phyloP scores from a whole-genome alignment of 2,888 invertebrate genomes.

The Arge pagana region DNA sequence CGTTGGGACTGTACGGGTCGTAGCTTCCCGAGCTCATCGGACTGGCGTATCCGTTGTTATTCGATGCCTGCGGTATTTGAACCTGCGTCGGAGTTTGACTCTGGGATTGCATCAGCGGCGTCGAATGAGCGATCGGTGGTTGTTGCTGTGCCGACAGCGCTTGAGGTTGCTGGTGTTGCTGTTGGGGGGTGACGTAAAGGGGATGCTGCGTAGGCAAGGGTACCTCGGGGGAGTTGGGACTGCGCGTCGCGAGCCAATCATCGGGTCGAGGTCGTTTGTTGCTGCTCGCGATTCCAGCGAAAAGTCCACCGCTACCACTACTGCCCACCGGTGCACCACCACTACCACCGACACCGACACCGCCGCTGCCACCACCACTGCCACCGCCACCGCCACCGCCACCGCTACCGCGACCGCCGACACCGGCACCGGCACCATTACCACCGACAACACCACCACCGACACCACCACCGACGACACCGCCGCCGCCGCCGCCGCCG shows the following conservation, averaged over 20 bases:
- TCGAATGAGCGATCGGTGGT: slow-evolving; percentile 42
- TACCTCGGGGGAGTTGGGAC: slow-evolving; percentile 60
- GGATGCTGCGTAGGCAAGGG: slow-evolving; percentile 64
- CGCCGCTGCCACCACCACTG: slow-evolving; percentile 63
- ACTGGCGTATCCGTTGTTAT: slow-evolving; percentile 81
- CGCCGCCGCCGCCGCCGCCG: slow-evolving; percentile 59
- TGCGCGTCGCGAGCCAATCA: slow-evolving; percentile 70
- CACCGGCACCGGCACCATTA: slow-evolving; percentile 45
- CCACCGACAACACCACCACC: slow-evolving; percentile 50
- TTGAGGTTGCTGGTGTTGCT: slow-evolving; percentile 36
- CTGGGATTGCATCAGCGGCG: slow-evolving; percentile 35
- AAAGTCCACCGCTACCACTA: slow-evolving; percentile 45
- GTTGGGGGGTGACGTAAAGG: slow-evolving; percentile 59
- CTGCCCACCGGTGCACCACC: slow-evolving; percentile 50
- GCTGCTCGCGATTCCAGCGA: slow-evolving; percentile 54
- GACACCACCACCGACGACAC: slow-evolving; percentile 50
- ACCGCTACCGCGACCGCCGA: slow-evolving; percentile 55
- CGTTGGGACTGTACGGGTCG: slow-evolving; percentile 88
- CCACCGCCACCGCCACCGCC: slow-evolving; percentile 60
- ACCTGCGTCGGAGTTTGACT: slow-evolving; percentile 30
- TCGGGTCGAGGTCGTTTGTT: slow-evolving; percentile 64
- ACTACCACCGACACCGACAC: slow-evolving; percentile 49
- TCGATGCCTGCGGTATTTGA: slow-evolving; percentile 42
- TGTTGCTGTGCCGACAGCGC: slow-evolving; percentile 36
- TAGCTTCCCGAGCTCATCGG: slow-evolving; percentile 88